Conservation (phyloP, 2,888 invertebrate genomes). For the Clepsis dumicolana region DNA sequence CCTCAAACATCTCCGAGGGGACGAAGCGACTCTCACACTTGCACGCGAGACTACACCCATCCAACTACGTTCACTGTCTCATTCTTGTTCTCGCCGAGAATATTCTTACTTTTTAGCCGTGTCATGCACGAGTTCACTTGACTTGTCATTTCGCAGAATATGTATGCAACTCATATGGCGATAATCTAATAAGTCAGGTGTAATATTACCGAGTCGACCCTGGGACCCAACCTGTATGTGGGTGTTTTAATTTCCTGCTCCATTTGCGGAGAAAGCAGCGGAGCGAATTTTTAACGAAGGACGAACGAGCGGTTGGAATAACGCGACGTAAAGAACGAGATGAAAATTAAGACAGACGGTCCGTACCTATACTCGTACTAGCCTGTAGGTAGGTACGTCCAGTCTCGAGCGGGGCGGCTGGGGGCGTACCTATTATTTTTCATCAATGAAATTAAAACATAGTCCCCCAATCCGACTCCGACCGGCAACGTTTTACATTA, state of each 20-base stretch:
- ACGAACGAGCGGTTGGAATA: slow-evolving; percentile 1
- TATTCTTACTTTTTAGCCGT: slow-evolving; percentile 72
- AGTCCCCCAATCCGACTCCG: background rate
- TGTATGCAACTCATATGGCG: slow-evolving; percentile 82
- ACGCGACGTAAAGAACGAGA: slow-evolving; percentile 3
- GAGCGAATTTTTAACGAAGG: background rate
- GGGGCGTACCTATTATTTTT: slow-evolving; percentile 3
- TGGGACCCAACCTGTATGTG: slow-evolving; percentile 15
- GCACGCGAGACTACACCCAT: slow-evolving; percentile 29
- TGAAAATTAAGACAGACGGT: slow-evolving; percentile 12
- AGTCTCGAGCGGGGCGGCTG: slow-evolving; percentile 9
- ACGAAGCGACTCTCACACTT: slow-evolving; percentile 12
- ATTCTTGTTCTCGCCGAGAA: slow-evolving; percentile 66
- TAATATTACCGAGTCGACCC: slow-evolving; percentile 35
- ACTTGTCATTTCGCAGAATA: slow-evolving; percentile 72
- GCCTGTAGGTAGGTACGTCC: background rate
- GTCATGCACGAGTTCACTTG: slow-evolving; percentile 80
- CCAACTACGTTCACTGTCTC: slow-evolving; percentile 43
- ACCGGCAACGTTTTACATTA: background rate
- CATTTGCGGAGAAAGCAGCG: background rate
- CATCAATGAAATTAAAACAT: slow-evolving; percentile 7
- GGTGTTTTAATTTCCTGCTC: background rate
- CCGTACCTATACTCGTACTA: background rate
- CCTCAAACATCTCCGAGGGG: slow-evolving; percentile 11
- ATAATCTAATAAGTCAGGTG: slow-evolving; percentile 63